Evolutionary conservation across 37 sponge, comb jelly and placozoan genomes (phyloP).

Genomic region (Geodia barretti): DNA sequence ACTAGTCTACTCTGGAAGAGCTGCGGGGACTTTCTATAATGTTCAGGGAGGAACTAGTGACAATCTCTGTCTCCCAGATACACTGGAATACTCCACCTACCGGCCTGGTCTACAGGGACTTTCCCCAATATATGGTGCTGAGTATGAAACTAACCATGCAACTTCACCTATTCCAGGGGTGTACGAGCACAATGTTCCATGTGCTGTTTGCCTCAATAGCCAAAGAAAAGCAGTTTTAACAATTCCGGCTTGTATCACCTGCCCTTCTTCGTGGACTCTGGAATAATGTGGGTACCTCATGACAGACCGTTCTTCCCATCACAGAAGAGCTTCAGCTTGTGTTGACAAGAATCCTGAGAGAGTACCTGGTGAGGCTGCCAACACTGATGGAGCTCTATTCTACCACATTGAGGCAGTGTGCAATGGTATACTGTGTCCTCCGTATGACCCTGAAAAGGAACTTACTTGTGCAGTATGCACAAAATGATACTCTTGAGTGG

Average conservation of each 20-base stretch:
- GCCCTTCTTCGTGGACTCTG: slow-evolving; percentile 39
- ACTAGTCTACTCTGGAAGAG: slow-evolving; percentile 33
- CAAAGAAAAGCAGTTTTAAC: slow-evolving; percentile 9
- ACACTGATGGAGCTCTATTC: slow-evolving; percentile 44
- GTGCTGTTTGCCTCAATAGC: slow-evolving; percentile 50
- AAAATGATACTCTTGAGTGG: slow-evolving; percentile 1
- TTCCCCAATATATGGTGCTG: slow-evolving; percentile 29
- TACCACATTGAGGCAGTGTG: slow-evolving; percentile 37
- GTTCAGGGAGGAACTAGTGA: slow-evolving; percentile 25
- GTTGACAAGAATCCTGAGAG: slow-evolving; percentile 35
- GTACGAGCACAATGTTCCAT: slow-evolving; percentile 35
- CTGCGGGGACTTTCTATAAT: background rate
- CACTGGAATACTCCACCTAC: slow-evolving; percentile 33
- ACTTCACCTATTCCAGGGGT: too few relatives aligned
- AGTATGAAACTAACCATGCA: slow-evolving; percentile 60
- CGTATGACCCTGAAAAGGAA: slow-evolving; percentile 39
- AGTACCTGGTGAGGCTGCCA: slow-evolving; percentile 4
- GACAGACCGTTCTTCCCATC: slow-evolving; percentile 8
- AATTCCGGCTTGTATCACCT: slow-evolving; percentile 23
- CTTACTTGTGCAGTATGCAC: slow-evolving; percentile 60
- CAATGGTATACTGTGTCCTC: slow-evolving; percentile 33
- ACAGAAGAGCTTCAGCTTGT: slow-evolving; percentile 24
- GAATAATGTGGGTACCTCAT: slow-evolving; percentile 56
- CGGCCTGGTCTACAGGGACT: slow-evolving; percentile 9
- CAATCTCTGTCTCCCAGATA: slow-evolving; percentile 40